Evolutionary conservation across 1,140 invertebrate genomes (phyloP).

Genomic region (Nasonia vitripennis): DNA sequence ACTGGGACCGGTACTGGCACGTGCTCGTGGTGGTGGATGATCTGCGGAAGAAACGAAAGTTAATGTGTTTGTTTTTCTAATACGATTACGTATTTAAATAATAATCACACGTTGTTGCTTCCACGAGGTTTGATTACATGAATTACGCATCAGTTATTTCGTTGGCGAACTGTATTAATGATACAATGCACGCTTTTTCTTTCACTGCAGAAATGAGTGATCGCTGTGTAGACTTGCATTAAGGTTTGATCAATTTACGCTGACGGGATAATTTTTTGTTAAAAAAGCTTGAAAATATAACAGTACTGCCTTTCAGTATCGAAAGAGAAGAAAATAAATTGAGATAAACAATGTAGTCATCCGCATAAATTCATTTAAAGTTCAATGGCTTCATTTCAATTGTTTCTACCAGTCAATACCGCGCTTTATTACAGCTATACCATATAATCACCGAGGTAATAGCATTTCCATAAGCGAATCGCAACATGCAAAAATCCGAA

Average conservation of each 20-base stretch:
- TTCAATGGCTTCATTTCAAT: too few species aligned
- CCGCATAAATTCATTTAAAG: too few species aligned
- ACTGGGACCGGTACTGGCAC: slow-evolving; percentile 75
- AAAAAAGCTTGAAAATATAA: not conserved
- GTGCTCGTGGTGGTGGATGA: slow-evolving; percentile 77
- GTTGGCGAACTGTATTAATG: too few species aligned
- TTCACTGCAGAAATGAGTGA: not conserved
- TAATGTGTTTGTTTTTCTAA: slow-evolving; percentile 3
- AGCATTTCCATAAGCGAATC: too few species aligned
- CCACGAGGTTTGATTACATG: too few species aligned
- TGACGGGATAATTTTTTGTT: not conserved
- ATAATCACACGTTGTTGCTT: too few species aligned
- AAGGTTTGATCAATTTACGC: not conserved
- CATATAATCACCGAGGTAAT: too few species aligned
- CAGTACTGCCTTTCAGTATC: not conserved
- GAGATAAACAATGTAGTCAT: too few species aligned
- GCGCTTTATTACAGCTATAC: too few species aligned
- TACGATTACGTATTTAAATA: not conserved
- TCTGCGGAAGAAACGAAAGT: slow-evolving; percentile 63
- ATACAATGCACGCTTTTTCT: not conserved
- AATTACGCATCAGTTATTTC: too few species aligned
- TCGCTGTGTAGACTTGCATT: not conserved
- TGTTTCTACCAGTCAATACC: too few species aligned
- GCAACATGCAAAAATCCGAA: not conserved
- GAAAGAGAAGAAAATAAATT: too few species aligned